Base-by-base conservation (phyloP, 2,113 vertebrate genomes). In the Mystacornis crossleyi region DNA sequence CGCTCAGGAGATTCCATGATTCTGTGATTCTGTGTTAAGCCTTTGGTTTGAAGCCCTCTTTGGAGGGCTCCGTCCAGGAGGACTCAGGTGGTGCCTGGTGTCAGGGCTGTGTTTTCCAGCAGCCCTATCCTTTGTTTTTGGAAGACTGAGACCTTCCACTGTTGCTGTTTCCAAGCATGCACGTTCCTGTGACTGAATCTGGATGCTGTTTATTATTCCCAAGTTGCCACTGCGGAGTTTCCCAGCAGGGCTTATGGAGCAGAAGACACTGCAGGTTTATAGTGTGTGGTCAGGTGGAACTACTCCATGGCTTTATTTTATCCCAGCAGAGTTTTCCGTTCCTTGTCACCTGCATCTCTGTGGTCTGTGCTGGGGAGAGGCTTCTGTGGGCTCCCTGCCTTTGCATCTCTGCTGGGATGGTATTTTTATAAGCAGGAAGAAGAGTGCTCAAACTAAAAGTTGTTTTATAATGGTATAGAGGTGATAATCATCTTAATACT, bases 11-110 rank as follows among this genome's bases (percentile, higher is more conserved):
- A 45, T 70, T 38, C n/a, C 16, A 8, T 16, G 36, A 13, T 54
- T 43, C 58, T 33, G 7, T 57, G 28, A 10, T 31, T 64, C n/a
- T 58, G 5, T 66, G 47, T 61, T 12, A 21, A 65, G 40, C 19
- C 28, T 90, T 43, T 45, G 14, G 38, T 40, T 40, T 54, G 20
- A 70, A 61, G 26, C 40, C 42, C 23, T 64, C 61, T 75, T 18
- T 14, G 20, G 33, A 33, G 18, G 33, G 17, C 11, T 53, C 17
- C 1, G 1, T 45, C 7, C 0, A 0, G 2, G 23, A 64, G 31
- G 0, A 0, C n/a, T 45, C 0, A 0, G 4, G 21, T 4, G 4
- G 8, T 53, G 58, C 36, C 6, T 20, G 10, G 9, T 48, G 20
- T 40, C 26, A 20, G 54, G 43, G 28, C 51, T 58, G 18, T 26